phyloP scores from a whole-genome alignment of 2,888 invertebrate species.

The Ceramica pisi region DNA sequence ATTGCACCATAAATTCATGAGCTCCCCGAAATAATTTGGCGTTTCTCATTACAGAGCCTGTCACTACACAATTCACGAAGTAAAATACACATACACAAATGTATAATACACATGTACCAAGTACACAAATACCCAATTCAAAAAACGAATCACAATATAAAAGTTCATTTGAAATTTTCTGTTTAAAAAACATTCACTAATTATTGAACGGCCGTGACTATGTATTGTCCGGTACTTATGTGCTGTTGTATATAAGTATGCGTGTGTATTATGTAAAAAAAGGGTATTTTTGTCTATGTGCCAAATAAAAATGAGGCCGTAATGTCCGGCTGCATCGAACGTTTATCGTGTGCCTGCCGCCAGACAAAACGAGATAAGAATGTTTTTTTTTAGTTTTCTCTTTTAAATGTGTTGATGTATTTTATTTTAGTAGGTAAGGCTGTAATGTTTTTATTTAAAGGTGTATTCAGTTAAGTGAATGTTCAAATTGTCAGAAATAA shows the following conservation, averaged over 20 bases:
- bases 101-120: conserved; percentile 6
- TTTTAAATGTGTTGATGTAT: conserved; percentile 17
- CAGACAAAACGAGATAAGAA: conserved; percentile 71
- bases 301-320: conserved; percentile 90
- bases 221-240: conserved; percentile 76
- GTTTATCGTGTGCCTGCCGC: conserved; percentile 81
- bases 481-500: neutral
- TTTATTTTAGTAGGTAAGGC: conserved; percentile 1
- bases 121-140: conserved; percentile 78
- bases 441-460: neutral
- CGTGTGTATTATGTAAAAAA: conserved; percentile 85
- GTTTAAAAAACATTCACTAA: conserved; percentile 89
- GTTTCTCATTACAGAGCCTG: conserved; percentile 52
- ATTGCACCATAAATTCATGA: conserved; percentile 7
- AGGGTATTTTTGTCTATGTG: conserved; percentile 90
- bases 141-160: conserved; percentile 83
- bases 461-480: neutral
- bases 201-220: conserved; percentile 83
- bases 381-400: conserved; percentile 63
- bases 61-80: conserved; percentile 35
- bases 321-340: conserved; percentile 87
- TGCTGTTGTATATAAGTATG: conserved; percentile 69
- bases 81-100: neutral
- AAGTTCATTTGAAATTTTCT: conserved; percentile 88
- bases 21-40: conserved; percentile 31